Percentiles rank a stretch among this genome's conserved stretches.
Evolutionary conservation across 2,888 invertebrate species (phyloP).

Genomic region (Neocrepidodera transversa): DNA sequence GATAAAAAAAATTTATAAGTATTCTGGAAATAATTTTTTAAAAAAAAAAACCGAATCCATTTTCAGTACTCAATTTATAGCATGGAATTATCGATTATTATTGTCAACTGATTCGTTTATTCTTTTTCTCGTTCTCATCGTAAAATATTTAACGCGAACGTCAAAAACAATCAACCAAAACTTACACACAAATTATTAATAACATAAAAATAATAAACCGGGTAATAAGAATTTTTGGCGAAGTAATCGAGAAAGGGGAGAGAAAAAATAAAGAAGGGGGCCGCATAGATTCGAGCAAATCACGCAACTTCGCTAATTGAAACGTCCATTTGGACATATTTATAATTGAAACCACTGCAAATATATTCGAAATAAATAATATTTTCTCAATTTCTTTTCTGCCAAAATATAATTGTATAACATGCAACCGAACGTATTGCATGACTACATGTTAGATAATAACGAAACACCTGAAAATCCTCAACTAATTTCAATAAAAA

Average conservation of each 20-base stretch:
- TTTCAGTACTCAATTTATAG: too few species aligned
- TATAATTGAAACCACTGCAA: slow-evolving; percentile 55
- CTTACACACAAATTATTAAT: slow-evolving; percentile 3
- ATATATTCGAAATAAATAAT: slow-evolving; percentile 52
- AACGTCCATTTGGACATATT: slow-evolving; percentile 56
- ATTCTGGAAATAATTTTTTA: too few species aligned
- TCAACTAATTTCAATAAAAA: background rate
- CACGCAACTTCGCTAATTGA: slow-evolving; percentile 56
- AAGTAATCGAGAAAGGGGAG: slow-evolving; percentile 20
- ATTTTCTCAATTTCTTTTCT: slow-evolving; percentile 47
- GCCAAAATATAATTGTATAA: slow-evolving; percentile 40
- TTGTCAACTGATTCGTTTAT: too few species aligned
- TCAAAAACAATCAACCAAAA: slow-evolving; percentile 4
- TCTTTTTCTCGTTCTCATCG: too few species aligned
- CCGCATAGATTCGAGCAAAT: slow-evolving; percentile 39
- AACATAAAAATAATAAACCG: slow-evolving; percentile 5
- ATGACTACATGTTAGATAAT: slow-evolving; percentile 27
- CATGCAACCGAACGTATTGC: slow-evolving; percentile 39
- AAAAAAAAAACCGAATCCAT: too few species aligned
- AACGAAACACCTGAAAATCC: slow-evolving; percentile 10
- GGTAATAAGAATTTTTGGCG: slow-evolving; percentile 18
- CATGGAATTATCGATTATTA: too few species aligned
- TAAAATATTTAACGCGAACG: background rate
- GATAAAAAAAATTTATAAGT: too few species aligned
- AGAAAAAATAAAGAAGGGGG: slow-evolving; percentile 11